Conservation (phyloP, 2,888 invertebrate genomes). For the Galeruca laticollis region DNA sequence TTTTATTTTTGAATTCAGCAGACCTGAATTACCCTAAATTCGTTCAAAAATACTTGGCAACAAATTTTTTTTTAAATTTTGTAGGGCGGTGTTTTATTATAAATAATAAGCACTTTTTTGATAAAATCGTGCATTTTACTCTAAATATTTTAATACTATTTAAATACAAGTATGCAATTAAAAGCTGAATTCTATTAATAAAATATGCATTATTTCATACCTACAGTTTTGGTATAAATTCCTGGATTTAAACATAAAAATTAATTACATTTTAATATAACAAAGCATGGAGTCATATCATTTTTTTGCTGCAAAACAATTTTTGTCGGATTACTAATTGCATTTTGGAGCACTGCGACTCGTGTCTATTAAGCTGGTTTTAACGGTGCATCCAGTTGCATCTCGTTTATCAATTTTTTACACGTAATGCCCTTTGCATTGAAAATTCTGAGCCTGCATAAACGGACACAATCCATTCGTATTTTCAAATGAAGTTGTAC, state of each 20-base stretch:
- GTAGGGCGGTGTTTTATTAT: no score
- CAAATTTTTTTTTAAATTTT: no score
- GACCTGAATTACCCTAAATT: no score
- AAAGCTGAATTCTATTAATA: no score
- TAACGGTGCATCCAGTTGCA: conserved; percentile 4
- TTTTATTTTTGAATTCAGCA: no score
- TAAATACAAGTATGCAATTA: no score
- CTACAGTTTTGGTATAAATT: no score
- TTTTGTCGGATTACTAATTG: neutral
- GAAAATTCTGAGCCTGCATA: neutral
- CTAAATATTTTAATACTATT: no score
- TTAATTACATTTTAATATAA: conserved; percentile 1
- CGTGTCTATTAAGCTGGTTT: conserved; percentile 3
- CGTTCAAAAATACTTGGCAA: no score
- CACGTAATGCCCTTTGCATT: neutral
- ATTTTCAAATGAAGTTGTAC: neutral
- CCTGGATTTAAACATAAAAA: neutral
- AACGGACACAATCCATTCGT: neutral
- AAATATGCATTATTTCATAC: no score
- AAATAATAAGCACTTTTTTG: no score
- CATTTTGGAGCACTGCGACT: neutral
- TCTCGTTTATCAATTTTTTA: conserved; percentile 1
- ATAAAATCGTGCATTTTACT: no score
- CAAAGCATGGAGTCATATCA: neutral
- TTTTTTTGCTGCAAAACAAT: neutral